phyloP scores from a whole-genome alignment of 2,888 invertebrate genomes.

The Podotricha telesiphe region DNA sequence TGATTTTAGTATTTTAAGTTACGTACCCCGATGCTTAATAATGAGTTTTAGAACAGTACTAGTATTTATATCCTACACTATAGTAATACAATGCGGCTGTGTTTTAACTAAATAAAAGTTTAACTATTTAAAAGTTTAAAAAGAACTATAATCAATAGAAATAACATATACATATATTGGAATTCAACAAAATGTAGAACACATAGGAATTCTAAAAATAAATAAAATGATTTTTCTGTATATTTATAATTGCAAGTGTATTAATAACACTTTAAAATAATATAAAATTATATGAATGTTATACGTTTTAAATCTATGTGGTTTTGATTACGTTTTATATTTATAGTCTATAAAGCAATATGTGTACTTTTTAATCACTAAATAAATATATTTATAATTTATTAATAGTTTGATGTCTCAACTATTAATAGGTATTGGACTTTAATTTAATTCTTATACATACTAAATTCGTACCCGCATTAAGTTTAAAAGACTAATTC shows the following conservation, averaged over 20 bases:
- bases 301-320: slow-evolving; percentile 22
- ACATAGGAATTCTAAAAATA: not conserved
- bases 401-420: slow-evolving; percentile 2
- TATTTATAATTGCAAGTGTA: not conserved
- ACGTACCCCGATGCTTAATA: too few relatives aligned
- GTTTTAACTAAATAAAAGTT: not conserved
- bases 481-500: too few relatives aligned
- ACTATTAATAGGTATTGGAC: not conserved
- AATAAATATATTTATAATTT: slow-evolving; percentile 2
- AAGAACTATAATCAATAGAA: slow-evolving; percentile 16
- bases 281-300: slow-evolving; percentile 13
- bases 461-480: not conserved
- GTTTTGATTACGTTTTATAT: slow-evolving; percentile 6
- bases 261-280: not conserved
- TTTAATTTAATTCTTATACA: not conserved
- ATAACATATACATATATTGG: slow-evolving; percentile 20
- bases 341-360: slow-evolving; percentile 13
- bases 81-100: not conserved
- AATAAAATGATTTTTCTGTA: not conserved
- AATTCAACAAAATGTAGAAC: not conserved
- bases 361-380: not conserved
- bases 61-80: not conserved
- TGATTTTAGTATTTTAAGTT: too few relatives aligned
- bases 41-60: not conserved
- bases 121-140: not conserved